A percentile compares a stretch with the other conserved stretches of the same genome.
These are phyloP conservation scores for Drosophila melanica DNA, from an alignment of 1,140 invertebrate species.

Conservation along the genomic window DNA sequence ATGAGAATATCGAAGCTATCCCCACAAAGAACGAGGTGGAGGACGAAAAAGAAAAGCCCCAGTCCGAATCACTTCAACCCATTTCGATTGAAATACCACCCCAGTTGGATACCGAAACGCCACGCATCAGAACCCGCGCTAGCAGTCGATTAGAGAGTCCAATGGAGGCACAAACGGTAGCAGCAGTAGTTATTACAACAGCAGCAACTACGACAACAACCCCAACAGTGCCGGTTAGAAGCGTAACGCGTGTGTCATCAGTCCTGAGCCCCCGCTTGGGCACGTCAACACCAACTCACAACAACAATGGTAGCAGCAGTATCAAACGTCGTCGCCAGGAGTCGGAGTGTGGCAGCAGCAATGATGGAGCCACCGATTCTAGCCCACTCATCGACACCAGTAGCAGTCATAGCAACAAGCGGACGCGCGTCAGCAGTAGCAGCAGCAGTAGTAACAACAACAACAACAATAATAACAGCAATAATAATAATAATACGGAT, in stretches of 20 bases:
- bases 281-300: conserved; percentile 55
- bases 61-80: conserved; percentile 54
- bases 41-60: conserved; percentile 47
- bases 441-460: conserved; percentile 24
- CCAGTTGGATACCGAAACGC: conserved; percentile 62
- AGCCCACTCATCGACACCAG: conserved; percentile 29
- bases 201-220: conserved; percentile 11
- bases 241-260: conserved; percentile 48
- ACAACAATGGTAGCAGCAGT: conserved; percentile 52
- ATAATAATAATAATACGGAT: conserved; percentile 25
- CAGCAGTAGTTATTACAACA: conserved; percentile 9
- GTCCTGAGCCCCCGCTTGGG: conserved; percentile 56
- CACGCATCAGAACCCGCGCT: conserved; percentile 87
- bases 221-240: conserved; percentile 40
- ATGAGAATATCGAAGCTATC: background rate
- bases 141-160: conserved; percentile 90
- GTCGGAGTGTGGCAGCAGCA: conserved; percentile 86
- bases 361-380: conserved; percentile 37
- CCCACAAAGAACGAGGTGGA: conserved; percentile 30
- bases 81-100: conserved; percentile 82
- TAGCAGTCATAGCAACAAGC: conserved; percentile 38
- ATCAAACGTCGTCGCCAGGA: conserved; percentile 90
- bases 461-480: background rate
- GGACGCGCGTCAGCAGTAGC: conserved; percentile 51
- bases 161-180: conserved; percentile 70